A percentile compares a stretch with the other conserved stretches of the same genome.
Evolutionary conservation across 2,888 invertebrate species (phyloP).

Genomic region (Lasioglossum vierecki): DNA sequence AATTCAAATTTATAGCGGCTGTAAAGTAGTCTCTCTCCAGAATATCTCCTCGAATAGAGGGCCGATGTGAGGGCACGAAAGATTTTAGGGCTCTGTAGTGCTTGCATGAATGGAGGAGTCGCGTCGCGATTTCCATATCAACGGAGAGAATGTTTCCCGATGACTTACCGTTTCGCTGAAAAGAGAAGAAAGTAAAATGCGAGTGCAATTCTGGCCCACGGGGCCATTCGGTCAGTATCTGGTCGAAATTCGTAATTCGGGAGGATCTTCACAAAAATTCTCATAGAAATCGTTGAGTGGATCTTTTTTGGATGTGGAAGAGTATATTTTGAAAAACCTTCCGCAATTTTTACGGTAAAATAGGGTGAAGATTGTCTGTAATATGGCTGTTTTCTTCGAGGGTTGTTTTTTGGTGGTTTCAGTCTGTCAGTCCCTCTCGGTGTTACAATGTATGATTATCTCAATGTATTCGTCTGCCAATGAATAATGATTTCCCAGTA

Average conservation of each 20-base stretch:
- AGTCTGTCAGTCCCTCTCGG: conserved; percentile 27
- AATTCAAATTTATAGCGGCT: conserved; percentile 58
- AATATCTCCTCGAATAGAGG: conserved; percentile 45
- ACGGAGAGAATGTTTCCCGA: conserved; percentile 75
- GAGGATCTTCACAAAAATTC: not conserved
- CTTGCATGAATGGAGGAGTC: conserved; percentile 60
- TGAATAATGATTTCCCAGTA: not conserved
- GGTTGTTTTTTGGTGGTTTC: not conserved
- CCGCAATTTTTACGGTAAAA: not conserved
- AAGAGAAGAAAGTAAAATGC: not conserved
- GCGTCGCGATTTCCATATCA: conserved; percentile 74
- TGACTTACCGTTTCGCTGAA: conserved; percentile 57
- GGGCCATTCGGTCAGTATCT: not conserved
- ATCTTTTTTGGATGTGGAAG: too few relatives aligned
- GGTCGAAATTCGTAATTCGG: not conserved
- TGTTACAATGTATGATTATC: too few relatives aligned
- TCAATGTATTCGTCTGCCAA: too few relatives aligned
- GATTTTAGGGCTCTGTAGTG: conserved; percentile 55
- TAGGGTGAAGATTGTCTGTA: conserved; percentile 8
- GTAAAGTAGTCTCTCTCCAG: conserved; percentile 36
- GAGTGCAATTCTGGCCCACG: not conserved
- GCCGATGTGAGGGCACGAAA: conserved; percentile 11
- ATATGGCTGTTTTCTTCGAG: not conserved
- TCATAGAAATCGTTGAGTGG: too few relatives aligned
- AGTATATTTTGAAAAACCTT: not conserved